phyloP scores from a whole-genome alignment of 2,888 invertebrate species.

The Chironomus riparius region DNA sequence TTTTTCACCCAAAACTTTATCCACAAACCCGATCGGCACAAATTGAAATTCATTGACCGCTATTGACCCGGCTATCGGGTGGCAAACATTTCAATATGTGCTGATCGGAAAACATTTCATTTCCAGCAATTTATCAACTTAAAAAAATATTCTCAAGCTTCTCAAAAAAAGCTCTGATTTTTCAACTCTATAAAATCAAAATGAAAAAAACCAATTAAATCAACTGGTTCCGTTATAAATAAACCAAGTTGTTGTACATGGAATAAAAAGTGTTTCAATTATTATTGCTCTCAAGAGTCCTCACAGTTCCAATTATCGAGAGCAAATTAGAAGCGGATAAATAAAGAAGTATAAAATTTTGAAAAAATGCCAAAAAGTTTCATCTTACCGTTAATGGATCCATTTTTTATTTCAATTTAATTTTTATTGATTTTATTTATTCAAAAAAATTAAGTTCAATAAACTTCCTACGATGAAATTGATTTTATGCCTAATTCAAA shows the following conservation, averaged over 20 bases:
- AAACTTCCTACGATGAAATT: background rate
- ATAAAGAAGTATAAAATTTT: slow-evolving; percentile 5
- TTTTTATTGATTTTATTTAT: background rate
- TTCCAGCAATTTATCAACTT: too few relatives aligned
- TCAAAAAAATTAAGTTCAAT: background rate
- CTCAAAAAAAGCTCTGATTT: too few relatives aligned
- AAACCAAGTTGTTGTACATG: background rate
- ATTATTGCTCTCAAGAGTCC: background rate
- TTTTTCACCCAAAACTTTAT: too few relatives aligned
- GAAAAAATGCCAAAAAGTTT: slow-evolving; percentile 17
- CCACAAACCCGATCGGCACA: too few relatives aligned
- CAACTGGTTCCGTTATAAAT: background rate
- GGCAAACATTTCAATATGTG: too few relatives aligned
- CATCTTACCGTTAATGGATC: slow-evolving; percentile 21
- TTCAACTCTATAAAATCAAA: too few relatives aligned
- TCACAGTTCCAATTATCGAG: background rate
- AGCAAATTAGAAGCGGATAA: background rate
- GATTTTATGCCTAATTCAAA: background rate
- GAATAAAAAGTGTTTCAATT: background rate
- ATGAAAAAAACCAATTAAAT: too few relatives aligned
- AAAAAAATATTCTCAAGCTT: too few relatives aligned
- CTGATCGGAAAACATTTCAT: too few relatives aligned
- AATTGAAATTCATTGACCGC: too few relatives aligned
- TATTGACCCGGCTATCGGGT: too few relatives aligned
- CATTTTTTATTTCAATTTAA: slow-evolving; percentile 9